Evolutionary conservation across 2,797 vertebrate species (phyloP).

Genomic region (Dermochelys coriacea): DNA sequence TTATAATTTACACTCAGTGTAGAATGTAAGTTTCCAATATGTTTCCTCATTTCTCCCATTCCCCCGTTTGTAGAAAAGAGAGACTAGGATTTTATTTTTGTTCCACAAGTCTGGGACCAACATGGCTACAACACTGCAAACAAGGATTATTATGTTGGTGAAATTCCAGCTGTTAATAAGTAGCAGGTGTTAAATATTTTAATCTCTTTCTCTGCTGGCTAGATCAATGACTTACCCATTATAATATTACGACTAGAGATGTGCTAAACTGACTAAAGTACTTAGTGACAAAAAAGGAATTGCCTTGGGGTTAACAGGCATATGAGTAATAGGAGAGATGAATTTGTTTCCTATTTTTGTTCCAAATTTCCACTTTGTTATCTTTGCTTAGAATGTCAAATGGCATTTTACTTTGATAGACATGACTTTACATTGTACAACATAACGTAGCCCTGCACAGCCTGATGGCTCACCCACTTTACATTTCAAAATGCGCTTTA

Average conservation of each 20-base stretch:
- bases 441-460: background rate
- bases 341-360: conserved; percentile 25
- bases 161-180: conserved; percentile 34
- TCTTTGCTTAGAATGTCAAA: background rate
- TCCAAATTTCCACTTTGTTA: background rate
- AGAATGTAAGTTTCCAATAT: background rate
- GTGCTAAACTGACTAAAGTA: conserved; percentile 28
- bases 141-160: background rate
- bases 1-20: background rate
- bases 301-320: too few relatives aligned
- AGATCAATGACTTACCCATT: conserved; percentile 11
- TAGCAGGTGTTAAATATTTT: conserved; percentile 29
- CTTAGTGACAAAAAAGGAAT: background rate
- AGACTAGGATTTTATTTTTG: background rate
- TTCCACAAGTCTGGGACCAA: background rate
- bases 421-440: background rate
- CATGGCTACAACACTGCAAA: background rate
- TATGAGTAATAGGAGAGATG: background rate
- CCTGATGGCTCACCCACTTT: background rate
- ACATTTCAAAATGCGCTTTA: background rate
- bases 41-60: background rate
- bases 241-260: conserved; percentile 7
- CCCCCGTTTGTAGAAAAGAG: background rate
- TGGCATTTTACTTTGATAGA: background rate
- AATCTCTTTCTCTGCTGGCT: conserved; percentile 9